Evolutionary conservation across 2,797 vertebrate species (phyloP).

Genomic region (Adrianichthys oophorus): DNA sequence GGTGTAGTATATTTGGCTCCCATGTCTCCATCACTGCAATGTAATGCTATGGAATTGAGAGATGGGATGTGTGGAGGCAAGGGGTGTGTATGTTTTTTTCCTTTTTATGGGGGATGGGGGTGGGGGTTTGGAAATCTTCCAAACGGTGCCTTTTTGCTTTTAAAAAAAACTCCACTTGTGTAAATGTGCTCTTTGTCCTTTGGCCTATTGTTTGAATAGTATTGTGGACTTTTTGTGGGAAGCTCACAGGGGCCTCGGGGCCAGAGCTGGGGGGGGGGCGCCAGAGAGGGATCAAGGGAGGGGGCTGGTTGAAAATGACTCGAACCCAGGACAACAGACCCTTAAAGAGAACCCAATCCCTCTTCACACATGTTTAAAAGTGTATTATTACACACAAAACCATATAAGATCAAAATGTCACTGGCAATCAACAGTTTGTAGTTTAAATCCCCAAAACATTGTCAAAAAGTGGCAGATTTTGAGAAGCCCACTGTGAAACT

Average conservation of each 20-base stretch:
- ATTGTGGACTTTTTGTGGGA: slow-evolving; percentile 86
- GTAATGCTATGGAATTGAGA: slow-evolving; percentile 53
- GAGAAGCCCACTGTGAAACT: slow-evolving; percentile 23
- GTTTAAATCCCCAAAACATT: slow-evolving; percentile 5
- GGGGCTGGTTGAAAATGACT: slow-evolving; percentile 65
- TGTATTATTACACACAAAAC: not conserved
- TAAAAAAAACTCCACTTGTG: slow-evolving; percentile 87
- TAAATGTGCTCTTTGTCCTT: slow-evolving; percentile 91
- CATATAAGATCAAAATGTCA: slow-evolving; percentile 4
- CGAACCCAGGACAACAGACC: slow-evolving; percentile 43
- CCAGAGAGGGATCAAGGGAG: slow-evolving; percentile 77
- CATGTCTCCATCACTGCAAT: slow-evolving; percentile 76
- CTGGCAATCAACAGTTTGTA: not conserved
- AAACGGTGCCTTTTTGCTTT: slow-evolving; percentile 86
- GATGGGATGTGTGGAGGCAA: slow-evolving; percentile 55
- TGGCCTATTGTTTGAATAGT: slow-evolving; percentile 88
- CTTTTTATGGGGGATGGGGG: not conserved
- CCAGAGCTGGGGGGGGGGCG: slow-evolving; percentile 54
- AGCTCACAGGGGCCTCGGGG: slow-evolving; percentile 78
- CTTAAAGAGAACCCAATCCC: slow-evolving; percentile 44
- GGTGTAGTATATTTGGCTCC: slow-evolving; percentile 75
- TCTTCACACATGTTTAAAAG: slow-evolving; percentile 11
- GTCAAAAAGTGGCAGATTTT: slow-evolving; percentile 13
- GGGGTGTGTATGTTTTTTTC: slow-evolving; percentile 41
- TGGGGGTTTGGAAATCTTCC: slow-evolving; percentile 81